Evolutionary conservation across 2,113 vertebrate species (phyloP).

Genomic region (Daubentonia madagascariensis): DNA sequence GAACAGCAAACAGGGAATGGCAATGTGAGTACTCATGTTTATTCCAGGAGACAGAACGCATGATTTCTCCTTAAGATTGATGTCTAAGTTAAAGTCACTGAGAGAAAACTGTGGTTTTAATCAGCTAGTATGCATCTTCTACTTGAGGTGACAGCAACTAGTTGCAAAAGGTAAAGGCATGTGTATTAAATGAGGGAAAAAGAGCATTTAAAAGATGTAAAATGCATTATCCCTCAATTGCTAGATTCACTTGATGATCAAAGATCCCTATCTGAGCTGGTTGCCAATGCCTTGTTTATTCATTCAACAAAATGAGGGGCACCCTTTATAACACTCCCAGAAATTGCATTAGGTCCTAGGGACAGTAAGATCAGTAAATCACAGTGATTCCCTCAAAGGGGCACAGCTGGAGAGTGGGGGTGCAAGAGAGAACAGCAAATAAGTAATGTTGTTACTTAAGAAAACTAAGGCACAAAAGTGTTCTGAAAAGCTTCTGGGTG

Average conservation of each 20-base stretch:
- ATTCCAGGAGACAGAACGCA: accelerated
- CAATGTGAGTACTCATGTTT: neutral
- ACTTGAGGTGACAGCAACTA: neutral
- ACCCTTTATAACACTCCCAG: neutral
- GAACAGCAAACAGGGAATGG: neutral
- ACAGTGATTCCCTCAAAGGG: neutral
- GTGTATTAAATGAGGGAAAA: neutral
- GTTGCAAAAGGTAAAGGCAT: neutral
- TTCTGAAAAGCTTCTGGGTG: neutral
- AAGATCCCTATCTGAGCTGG: neutral
- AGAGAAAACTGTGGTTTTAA: neutral
- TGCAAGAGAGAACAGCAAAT: neutral
- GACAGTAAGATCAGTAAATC: neutral
- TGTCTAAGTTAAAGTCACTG: neutral
- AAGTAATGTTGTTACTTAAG: neutral
- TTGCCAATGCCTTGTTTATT: neutral
- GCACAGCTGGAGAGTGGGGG: neutral
- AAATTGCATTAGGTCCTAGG: neutral
- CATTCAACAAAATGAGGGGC: neutral
- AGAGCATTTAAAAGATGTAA: neutral
- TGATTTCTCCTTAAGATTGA: neutral
- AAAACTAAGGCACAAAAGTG: neutral
- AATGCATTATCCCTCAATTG: neutral
- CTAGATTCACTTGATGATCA: no score
- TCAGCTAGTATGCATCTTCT: neutral